Conservation (phyloP, 2,797 vertebrate species). For the Simalia tracyae region DNA sequence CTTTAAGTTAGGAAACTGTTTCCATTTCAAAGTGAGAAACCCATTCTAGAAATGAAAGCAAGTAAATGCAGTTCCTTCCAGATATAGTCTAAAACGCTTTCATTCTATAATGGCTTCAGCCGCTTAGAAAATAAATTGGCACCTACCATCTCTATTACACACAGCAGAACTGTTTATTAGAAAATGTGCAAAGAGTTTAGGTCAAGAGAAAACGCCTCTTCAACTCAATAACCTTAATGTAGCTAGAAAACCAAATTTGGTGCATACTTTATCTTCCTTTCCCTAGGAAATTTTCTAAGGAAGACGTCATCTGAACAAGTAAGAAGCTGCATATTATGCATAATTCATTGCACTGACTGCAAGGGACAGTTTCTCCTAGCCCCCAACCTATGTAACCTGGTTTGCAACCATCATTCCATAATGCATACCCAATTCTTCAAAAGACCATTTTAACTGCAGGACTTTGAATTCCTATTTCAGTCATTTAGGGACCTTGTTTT, state of each 20-base stretch:
- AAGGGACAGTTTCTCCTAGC: background rate
- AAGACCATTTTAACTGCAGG: no score
- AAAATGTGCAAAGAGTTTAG: conserved; percentile 1
- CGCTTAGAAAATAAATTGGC: conserved; percentile 61
- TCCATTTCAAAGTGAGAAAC: conserved; percentile 78
- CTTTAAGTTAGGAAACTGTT: conserved; percentile 80
- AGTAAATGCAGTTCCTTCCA: conserved; percentile 71
- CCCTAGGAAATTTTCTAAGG: background rate
- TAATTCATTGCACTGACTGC: conserved; percentile 3
- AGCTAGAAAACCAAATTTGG: conserved; percentile 22
- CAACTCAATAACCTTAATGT: conserved; percentile 33
- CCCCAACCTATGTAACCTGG: background rate
- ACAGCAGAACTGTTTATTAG: conserved; percentile 35
- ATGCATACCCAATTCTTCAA: background rate
- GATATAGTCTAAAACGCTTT: conserved; percentile 67
- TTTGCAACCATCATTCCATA: background rate
- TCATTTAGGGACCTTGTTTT: background rate
- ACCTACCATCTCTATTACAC: conserved; percentile 28
- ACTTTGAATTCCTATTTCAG: background rate
- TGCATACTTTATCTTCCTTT: conserved; percentile 23
- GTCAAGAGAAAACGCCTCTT: conserved; percentile 1
- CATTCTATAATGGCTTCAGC: conserved; percentile 67
- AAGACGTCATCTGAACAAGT: conserved; percentile 10
- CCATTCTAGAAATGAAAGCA: conserved; percentile 74
- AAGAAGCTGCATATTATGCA: background rate